phyloP scores from a whole-genome alignment of 2,797 vertebrate genomes.

The Chelmon rostratus region DNA sequence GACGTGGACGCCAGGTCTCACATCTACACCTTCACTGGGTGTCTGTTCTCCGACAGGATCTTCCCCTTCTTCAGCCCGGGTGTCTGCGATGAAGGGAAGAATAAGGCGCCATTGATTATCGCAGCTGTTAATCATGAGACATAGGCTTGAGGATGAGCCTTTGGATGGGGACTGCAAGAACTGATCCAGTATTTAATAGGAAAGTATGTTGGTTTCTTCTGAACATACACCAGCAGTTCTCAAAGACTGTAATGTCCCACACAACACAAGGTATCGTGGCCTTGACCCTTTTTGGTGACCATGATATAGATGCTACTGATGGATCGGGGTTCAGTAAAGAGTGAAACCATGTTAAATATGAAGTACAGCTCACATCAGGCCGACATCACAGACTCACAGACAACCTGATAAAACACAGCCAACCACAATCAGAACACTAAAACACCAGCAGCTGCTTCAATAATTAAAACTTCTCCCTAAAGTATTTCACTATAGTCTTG shows the following conservation, averaged over 20 bases:
- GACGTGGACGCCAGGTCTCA: constrained; percentile 64
- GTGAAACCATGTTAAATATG: background rate
- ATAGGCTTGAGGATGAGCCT: background rate
- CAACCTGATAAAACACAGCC: background rate
- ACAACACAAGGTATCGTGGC: background rate
- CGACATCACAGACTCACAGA: background rate
- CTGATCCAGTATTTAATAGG: background rate
- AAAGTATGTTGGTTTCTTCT: background rate
- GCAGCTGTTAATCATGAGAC: constrained; percentile 41
- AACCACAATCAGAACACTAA: background rate
- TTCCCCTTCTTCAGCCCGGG: constrained; percentile 83
- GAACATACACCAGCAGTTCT: background rate
- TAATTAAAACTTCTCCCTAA: background rate
- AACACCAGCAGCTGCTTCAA: background rate
- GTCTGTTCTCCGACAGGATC: constrained; percentile 71
- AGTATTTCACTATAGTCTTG: background rate
- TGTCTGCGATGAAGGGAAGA: constrained; percentile 76
- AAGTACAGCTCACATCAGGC: background rate
- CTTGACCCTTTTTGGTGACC: too few species aligned
- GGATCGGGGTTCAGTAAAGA: too few species aligned
- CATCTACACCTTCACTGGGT: constrained; percentile 80
- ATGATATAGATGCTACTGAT: too few species aligned
- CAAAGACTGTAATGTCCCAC: too few species aligned
- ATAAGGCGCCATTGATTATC: constrained; percentile 72
- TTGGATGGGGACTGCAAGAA: background rate